Evolutionary conservation across 2,797 vertebrate genomes (phyloP).

Genomic region (Gymnopithys bicolor): DNA sequence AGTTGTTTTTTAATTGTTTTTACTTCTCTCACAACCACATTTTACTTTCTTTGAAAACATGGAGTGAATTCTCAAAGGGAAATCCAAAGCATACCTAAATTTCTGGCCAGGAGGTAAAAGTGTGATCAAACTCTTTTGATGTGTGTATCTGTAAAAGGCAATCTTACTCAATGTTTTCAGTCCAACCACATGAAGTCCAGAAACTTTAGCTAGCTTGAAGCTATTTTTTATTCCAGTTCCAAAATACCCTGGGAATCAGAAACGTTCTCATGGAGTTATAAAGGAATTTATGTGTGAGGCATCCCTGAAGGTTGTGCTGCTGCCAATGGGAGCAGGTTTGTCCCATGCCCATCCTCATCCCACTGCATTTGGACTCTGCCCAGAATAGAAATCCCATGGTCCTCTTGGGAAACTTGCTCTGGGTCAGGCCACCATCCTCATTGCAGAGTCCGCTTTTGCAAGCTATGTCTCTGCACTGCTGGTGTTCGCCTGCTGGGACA

Average conservation of each 20-base stretch:
- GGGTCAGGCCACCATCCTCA: fast-evolving
- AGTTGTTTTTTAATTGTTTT: not conserved
- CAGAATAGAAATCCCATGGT: not conserved
- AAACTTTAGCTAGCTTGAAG: not conserved
- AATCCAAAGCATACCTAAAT: not conserved
- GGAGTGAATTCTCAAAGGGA: not conserved
- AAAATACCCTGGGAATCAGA: not conserved
- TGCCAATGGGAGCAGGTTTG: not conserved
- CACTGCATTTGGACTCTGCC: not conserved
- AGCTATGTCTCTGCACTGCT: fast-evolving
- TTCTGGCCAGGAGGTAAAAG: not conserved
- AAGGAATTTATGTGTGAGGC: not conserved
- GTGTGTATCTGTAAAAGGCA: not conserved
- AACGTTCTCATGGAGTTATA: fast-evolving
- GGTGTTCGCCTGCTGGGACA: not conserved
- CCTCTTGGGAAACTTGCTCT: not conserved
- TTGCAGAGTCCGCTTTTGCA: not conserved
- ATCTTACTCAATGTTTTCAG: not conserved
- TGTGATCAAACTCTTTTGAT: not conserved
- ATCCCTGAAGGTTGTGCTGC: not conserved
- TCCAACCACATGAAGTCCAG: not conserved
- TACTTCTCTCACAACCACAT: not conserved
- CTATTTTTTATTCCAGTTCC: not conserved
- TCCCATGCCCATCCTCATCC: not conserved
- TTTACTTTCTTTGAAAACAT: not conserved